These are phyloP conservation scores for Microctenopoma lineatum DNA, from an alignment of 2,797 vertebrate genomes.

Conservation along the genomic window DNA sequence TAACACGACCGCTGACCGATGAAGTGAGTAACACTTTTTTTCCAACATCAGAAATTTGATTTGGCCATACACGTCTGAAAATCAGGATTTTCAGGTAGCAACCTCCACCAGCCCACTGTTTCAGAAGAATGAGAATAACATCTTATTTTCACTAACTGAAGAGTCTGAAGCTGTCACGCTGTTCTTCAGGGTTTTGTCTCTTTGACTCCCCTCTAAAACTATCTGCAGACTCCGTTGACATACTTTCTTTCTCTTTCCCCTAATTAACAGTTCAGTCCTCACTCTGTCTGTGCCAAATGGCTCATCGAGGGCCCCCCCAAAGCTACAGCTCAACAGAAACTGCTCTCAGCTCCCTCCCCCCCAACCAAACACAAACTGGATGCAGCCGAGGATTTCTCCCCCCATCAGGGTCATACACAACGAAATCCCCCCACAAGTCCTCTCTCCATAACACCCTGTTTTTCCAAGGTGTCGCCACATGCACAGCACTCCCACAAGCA, in stretches of 20 bases:
- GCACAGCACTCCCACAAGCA: slow-evolving; percentile 63
- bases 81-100: too few species aligned
- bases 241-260: slow-evolving; percentile 22
- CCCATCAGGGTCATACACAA: slow-evolving; percentile 61
- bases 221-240: slow-evolving; percentile 35
- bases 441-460: slow-evolving; percentile 69
- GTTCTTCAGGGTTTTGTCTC: slow-evolving; percentile 34
- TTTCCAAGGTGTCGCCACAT: slow-evolving; percentile 71
- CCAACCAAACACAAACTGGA: slow-evolving; percentile 32
- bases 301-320: slow-evolving; percentile 36
- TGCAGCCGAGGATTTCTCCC: slow-evolving; percentile 44
- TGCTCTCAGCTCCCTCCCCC: slow-evolving; percentile 15
- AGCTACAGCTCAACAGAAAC: slow-evolving; percentile 45
- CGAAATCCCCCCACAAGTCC: slow-evolving; percentile 55
- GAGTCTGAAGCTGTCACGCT: slow-evolving; percentile 33
- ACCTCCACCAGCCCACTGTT: too few species aligned
- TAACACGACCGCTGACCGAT: too few species aligned
- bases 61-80: too few species aligned
- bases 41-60: too few species aligned
- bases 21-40: too few species aligned
- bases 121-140: too few species aligned
- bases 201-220: slow-evolving; percentile 39
- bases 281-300: slow-evolving; percentile 42
- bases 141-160: slow-evolving; percentile 31
- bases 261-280: slow-evolving; percentile 38